A percentile compares a stretch with the other conserved stretches of the same genome.
Conservation (phyloP, 2,888 invertebrate species). For the Napeogenes inachia region DNA sequence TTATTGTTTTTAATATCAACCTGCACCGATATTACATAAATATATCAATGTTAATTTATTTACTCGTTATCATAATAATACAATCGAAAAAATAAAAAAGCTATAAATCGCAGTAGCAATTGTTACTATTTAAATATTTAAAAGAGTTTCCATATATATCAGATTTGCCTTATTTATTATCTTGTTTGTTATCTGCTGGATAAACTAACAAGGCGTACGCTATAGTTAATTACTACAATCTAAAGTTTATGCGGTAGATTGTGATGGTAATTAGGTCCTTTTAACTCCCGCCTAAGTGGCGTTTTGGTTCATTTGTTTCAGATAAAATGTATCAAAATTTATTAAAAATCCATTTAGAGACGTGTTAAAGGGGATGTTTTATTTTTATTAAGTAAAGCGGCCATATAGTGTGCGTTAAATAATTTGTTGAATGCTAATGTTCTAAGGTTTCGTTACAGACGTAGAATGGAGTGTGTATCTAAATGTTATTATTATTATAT, state of each 20-base stretch:
- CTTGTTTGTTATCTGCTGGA: conserved; percentile 43
- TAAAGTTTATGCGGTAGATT: conserved; percentile 73
- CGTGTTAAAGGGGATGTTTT: conserved; percentile 26
- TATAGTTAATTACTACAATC: conserved; percentile 72
- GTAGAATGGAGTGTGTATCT: not conserved
- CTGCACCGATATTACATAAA: too few species aligned
- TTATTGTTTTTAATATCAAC: not conserved
- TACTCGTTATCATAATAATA: too few species aligned
- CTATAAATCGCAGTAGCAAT: conserved; percentile 18
- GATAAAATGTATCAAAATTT: conserved; percentile 57
- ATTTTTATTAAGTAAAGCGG: conserved; percentile 18
- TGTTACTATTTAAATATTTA: conserved; percentile 31
- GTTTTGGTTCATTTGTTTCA: conserved; percentile 66
- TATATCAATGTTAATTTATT: not conserved
- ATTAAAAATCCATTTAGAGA: conserved; percentile 41
- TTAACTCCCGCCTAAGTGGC: conserved; percentile 57
- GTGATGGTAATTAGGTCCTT: conserved; percentile 66
- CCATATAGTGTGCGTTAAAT: not conserved
- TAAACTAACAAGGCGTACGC: conserved; percentile 50
- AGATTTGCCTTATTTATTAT: conserved; percentile 49
- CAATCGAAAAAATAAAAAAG: conserved; percentile 15
- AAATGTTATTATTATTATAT: not conserved
- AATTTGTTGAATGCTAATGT: conserved; percentile 6
- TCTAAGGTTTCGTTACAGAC: not conserved
- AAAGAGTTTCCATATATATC: conserved; percentile 38